Evolutionary conservation across 1,140 invertebrate genomes (phyloP), one percentile per base, ranked within the genome.

Genomic region (Achroia grisella): DNA sequence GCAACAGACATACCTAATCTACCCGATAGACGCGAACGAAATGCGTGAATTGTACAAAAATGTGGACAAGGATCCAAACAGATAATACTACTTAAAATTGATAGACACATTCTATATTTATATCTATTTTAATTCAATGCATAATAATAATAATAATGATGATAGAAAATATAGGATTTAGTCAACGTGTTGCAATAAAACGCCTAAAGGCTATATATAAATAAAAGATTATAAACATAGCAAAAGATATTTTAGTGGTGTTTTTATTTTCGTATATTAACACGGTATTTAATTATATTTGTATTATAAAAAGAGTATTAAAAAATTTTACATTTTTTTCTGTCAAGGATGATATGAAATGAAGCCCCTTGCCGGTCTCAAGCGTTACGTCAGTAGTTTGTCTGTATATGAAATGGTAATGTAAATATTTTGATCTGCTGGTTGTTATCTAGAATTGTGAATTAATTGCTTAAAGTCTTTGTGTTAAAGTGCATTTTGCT

Each of bases 131-230:
- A n/a, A n/a, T 58, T 56, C 14, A 52, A 59, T 58, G 74, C 76
- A 80, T 80, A 80, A 80, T 81, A 52, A 55, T 62, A 52, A 62
- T 54, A 60, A 47, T 35, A 8, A 35, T 15, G 10, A 36, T 15
- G 44, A 42, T 55, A 39, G 52, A n/a, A n/a, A n/a, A n/a, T n/a
- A n/a, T 76, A 75, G 66, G 49, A 61, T 56, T 64, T 74, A 82
- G 73, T 78, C 40, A 65, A 73, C 54, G 39, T 47, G 74, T 74
- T 83, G 79, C 79, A 83, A 83, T 83, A 80, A 78, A 56, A 56
- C 48, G 73, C 76, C 76, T 83, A 68, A 79, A 76, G 74, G 74
- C 69, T 58, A 49, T 31, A 59, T 46, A 66, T 62, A 50, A 51
- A 52, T 58, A 65, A 50, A 61, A 46, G 47, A 58, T 45, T 55